Evolutionary conservation across 2,797 vertebrate genomes (phyloP).

Genomic region (Megaceryle alcyon): DNA sequence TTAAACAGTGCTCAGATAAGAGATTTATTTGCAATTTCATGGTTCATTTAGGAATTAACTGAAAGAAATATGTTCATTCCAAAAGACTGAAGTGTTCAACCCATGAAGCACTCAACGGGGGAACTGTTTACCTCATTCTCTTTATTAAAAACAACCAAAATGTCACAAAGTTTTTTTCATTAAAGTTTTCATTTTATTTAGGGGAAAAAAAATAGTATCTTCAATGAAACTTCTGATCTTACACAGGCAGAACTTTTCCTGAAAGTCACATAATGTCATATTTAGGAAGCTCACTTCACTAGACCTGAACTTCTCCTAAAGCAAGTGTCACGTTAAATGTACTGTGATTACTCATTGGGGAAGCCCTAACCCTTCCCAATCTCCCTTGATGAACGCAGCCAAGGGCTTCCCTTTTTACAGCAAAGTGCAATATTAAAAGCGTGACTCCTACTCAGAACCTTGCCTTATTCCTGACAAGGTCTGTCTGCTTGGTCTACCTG

Average conservation of each 20-base stretch:
- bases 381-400: background rate
- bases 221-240: background rate
- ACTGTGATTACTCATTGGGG: background rate
- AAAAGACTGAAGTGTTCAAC: background rate
- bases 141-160: slow-evolving; percentile 4
- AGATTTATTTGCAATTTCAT: slow-evolving; percentile 16
- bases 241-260: background rate
- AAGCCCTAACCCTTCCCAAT: background rate
- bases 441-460: background rate
- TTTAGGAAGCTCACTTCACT: background rate
- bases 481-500: background rate
- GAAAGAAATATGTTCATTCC: background rate
- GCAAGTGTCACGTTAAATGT: rapidly evolving
- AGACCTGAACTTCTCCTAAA: background rate
- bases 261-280: background rate
- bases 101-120: background rate
- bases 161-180: background rate
- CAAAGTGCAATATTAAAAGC: background rate
- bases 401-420: background rate
- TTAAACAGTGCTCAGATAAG: background rate
- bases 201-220: background rate
- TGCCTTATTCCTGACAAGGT: background rate
- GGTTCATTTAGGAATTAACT: slow-evolving; percentile 28
- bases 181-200: background rate
- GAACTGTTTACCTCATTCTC: background rate